Base-by-base conservation (phyloP, 2,888 invertebrate species). In the Dione vanillae region DNA sequence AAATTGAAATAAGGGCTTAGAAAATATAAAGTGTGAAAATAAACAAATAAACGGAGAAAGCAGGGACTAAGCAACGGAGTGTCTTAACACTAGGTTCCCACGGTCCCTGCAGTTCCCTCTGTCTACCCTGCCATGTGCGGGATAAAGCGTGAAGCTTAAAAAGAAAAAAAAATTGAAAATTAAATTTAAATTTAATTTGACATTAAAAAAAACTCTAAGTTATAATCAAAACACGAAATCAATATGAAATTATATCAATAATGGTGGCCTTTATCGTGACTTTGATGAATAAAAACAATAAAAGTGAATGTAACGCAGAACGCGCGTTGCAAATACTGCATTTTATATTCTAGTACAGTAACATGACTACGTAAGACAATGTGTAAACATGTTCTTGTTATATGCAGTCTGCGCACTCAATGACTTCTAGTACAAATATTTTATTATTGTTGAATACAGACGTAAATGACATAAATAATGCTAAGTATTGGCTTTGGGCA, bases 341-440 rank as follows among this genome's bases (percentile, higher is more conserved):
- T 27, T 61, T 64, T 69, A 35, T 64, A 69, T 69, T 69, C 68
- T 12, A 54, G 35, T 45, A 47, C 40, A 45, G 62, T 64, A 54
- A 45, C 47, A 47, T 45, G 52, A 16, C 51, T 56, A 64, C 68
- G 45, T 68, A 62, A 49, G 45, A 56, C 54, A 54, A 47, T 62
- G 43, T 14, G 68, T 68, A 68, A 68, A 62, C 62, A 54, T 62
- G 27, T 52, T 19, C 43, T 8, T 40, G 45, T 19, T 65, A 27
- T 19, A 19, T 54, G 37, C 41, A 40, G 2, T 62, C 54, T 54
- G 68, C 61, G 56, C 20, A 19, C 45, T 10, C 43, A 43, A 59
- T 59, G 12, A 43, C 5, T 8, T n/a, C 20, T 59, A 43, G 10
- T 43, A 20, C 59, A 59, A 41, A 59, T 59, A 58, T 43, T 59